Base-by-base conservation (phyloP, 2,888 invertebrate species). In the Pristionchus exspectatus region DNA sequence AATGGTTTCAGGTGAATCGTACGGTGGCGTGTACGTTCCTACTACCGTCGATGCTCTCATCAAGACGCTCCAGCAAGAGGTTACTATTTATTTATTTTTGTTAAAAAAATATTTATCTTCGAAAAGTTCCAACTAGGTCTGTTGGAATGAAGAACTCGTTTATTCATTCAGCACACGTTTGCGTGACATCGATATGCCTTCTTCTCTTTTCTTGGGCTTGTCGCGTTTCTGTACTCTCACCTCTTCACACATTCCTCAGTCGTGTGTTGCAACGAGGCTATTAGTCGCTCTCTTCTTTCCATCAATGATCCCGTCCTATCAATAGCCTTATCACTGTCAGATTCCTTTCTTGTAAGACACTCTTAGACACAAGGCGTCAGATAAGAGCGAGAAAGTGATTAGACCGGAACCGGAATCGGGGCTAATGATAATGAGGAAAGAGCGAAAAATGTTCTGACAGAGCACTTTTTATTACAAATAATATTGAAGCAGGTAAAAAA, bases 1-100 rank as follows among this genome's bases (percentile, higher is more conserved):
- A 74, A 33, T 38, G 18, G 18, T 74, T 74, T 21, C 77, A 83
- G 89, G 89, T 14, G 89, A 89, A 38, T 89, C 89, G n/a, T 89
- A 89, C 66, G 89, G 95, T 16, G 96, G 96, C 16, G 95, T 96
- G 30, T 96, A 96, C 90, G 95, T 96, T 1, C 96, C 96, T 14
- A 95, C 93, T 16, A 93, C 92, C 12, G 90, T 91, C 7, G 91
- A 90, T 24, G 69, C 89, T 21, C 89, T 93, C 21, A 89, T 93
- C 63, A 81, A 56, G 44, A 59, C 59, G 0, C 38, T 89, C 21
- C 24, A 89, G 33, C 30, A 54, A 16, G 59, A 56, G 18, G 84
- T 85, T 33, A 56, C 0, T 9, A 27, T 84, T 44, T 44, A 44
- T 77, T 77, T 16, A 44, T 50, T 10, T n/a, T 50, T 44, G 50